Base-by-base conservation (phyloP, 2,888 invertebrate genomes). In the Holacanthella duospinosa region DNA sequence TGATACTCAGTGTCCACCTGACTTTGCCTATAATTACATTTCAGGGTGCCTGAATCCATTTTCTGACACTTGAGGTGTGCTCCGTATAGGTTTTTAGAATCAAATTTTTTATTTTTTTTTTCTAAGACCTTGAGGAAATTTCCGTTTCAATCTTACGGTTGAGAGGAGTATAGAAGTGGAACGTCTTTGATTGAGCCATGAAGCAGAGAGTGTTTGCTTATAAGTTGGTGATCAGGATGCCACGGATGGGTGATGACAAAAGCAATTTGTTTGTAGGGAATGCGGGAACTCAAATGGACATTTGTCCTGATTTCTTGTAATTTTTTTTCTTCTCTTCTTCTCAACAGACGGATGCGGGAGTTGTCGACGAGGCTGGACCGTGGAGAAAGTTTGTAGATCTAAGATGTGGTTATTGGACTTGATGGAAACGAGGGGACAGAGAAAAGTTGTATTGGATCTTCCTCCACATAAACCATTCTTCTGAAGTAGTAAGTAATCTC, bases 241-340 rank as follows among this genome's bases (percentile, higher is more conserved):
- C n/a, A n/a, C n/a, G n/a, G n/a, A 4, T 48, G 48, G 48, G 48
- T 48, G 48, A 21, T 48, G 48, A 48, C 48, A 48, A 21, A 48
- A 21, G 48, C 48, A 48, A 48, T 48, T 48, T 48, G 4, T 48
- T 21, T 21, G 4, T 48, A 21, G 21, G 21, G n/a, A 48, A 48
- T 48, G 48, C 48, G 48, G 48, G 48, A 36, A 48, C 21, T 21
- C 48, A 21, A 21, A 48, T 21, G 48, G 48, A 48, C 48, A 48
- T 21, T 48, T 21, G 21, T 48, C 21, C 48, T 48, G 48, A 48
- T 48, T 48, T 48, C n/a, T 48, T 9, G 6, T 36, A 36, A 9
- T 36, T 48, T 48, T 48, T 21, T n/a, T n/a, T n/a, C n/a, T n/a
- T n/a, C n/a, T n/a, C n/a, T n/a, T n/a, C n/a, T n/a, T n/a, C n/a